Base-by-base conservation (phyloP, 2,797 vertebrate species). In the Graptemys geographica region DNA sequence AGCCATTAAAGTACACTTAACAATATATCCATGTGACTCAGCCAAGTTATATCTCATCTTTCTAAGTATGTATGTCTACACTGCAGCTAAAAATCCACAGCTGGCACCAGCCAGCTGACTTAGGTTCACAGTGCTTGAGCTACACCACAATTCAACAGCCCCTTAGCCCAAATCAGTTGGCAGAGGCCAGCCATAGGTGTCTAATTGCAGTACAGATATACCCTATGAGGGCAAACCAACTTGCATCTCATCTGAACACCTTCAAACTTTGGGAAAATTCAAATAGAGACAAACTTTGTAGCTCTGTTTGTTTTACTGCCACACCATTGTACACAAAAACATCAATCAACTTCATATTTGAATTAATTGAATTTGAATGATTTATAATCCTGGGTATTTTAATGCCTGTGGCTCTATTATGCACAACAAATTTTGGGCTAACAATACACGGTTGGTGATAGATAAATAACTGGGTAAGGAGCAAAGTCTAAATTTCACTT, bases 311-410 rank as follows among this genome's bases (percentile, higher is more conserved):
- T 62, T 86, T 47, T 0, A 1, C 62, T 86, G 15, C 19, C 18
- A 80, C 31, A 9, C 1, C 5, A 10, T 11, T 87, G 44, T 27
- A 80, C 6, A 7, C 13, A 19, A 37, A 79, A 4, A 84, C 3
- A 23, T 11, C 0, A 0, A 15, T 1, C 0, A 91, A 87, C 49
- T 27, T 31, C 84, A 19, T 33, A 6, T 49, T 28, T 65, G 41
- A 55, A 0, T 0, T 11, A 82, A 5, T 81, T 37, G 16, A 65
- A 65, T 65, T 65, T n/a, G 62, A 65, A 65, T n/a, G 16, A 65
- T 65, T 19, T 65, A 65, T 65, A 85, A 3, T 1, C 11, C 87
- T 83, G 69, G 33, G 19, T 44, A n/a, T 88, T 92, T 86, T 52
- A 86, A 81, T 8, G 25, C 55, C 28, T 33, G 31, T 89, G n/a